Evolutionary conservation across 2,888 invertebrate species (phyloP), one percentile per base, ranked within the genome.

Genomic region (Trichogramma dendrolimi): DNA sequence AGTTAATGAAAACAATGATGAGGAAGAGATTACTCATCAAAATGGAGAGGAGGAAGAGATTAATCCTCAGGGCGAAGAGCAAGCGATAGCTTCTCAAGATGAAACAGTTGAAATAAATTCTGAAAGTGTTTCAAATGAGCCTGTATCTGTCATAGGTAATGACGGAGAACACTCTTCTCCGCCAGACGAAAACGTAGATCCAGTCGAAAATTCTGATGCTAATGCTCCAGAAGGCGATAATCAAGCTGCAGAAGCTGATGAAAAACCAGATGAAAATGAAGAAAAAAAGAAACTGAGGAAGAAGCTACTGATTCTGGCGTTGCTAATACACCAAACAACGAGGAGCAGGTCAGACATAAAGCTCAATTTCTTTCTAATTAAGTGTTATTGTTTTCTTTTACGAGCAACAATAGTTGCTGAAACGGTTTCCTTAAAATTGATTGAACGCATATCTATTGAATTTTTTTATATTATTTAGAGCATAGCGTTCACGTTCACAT

Each of bases 281-380:
- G 66, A 70, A 38, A 63, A 5, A 62, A 55, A 40, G 57, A 63
- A 6, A 49, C 51, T 4, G 63, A 59, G 5, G 59, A 64, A 5
- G 55, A 71, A 78, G 40, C 54, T 4, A 79, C 75, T 4, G 76
- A 75, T 44, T 79, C 78, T 10, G 77, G 84, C 62, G 84, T 84
- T 67, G 83, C 84, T 67, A 84, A 84, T 70, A 83, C 83, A 61
- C 76, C 82, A 75, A 82, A 72, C 82, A 81, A 78, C 79, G 84
- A 78, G 60, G 76, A 76, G 60, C 75, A 78, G 75, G 78, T 78
- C 67, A 62, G 71, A 67, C 27, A 27, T 27, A 27, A 27, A 27
- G 27, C 27, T 27, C 27, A 27, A 27, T 27, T 27, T 27, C 27
- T 27, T 27, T 27, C 27, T 2, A 46, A 46, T 46, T 46, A 46